A percentile compares a stretch with the other conserved stretches of the same genome.
phyloP scores from a whole-genome alignment of 1,140 invertebrate genomes.

The Ericerus pela region DNA sequence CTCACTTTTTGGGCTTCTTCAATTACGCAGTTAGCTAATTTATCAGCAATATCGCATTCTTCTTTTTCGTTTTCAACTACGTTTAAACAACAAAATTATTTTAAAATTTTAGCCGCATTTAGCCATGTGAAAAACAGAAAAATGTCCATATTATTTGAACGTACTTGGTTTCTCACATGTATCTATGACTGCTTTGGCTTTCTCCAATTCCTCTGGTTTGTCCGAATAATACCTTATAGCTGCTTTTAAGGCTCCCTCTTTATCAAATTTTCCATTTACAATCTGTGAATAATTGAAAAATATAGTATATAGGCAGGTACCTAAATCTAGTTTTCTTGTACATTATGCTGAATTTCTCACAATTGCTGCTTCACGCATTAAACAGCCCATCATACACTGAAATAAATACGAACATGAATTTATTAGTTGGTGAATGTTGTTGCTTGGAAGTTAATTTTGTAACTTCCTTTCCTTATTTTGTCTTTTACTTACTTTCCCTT shows the following conservation, averaged over 20 bases:
- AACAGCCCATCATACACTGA: conserved; percentile 21
- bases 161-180: conserved; percentile 17
- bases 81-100: too few species aligned
- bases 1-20: conserved; percentile 19
- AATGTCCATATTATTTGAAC: too few species aligned
- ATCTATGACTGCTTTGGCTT: conserved; percentile 17
- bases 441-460: background rate
- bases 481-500: background rate
- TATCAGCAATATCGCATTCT: conserved; percentile 17
- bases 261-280: conserved; percentile 16
- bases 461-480: background rate
- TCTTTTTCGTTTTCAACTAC: conserved; percentile 14
- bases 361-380: conserved; percentile 19
- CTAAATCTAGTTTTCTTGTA: too few species aligned
- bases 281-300: too few species aligned
- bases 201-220: conserved; percentile 15
- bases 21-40: conserved; percentile 16
- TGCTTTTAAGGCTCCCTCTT: conserved; percentile 15
- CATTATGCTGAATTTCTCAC: too few species aligned
- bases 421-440: background rate
- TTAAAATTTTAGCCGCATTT: too few species aligned
- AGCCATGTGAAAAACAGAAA: too few species aligned
- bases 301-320: too few species aligned
- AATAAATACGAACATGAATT: conserved; percentile 4
- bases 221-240: conserved; percentile 16